Base-by-base conservation (phyloP, 2,888 invertebrate genomes). In the Pimpla rufipes region DNA sequence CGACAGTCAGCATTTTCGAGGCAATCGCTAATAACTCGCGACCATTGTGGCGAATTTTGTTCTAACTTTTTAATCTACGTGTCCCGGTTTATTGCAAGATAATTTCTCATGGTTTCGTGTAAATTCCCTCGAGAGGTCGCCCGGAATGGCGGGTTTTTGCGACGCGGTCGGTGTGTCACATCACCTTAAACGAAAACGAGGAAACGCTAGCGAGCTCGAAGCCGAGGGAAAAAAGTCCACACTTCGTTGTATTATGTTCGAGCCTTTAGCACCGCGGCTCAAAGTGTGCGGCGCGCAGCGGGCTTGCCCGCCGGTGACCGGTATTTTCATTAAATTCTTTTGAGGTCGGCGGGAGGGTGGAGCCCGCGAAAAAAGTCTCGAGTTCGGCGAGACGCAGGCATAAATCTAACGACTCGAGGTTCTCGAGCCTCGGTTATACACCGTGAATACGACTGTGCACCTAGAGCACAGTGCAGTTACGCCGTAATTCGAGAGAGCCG, bases 321-420 rank as follows among this genome's bases (percentile, higher is more conserved):
- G 91, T 90, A 90, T 91, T 91, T 91, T 90, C 89, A 91, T 91
- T 91, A 90, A 90, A 91, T 91, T 91, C 90, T 90, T 90, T 88
- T 88, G 91, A 90, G 91, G 90, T 89, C 86, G 87, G 47, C 55
- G 73, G 37, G 35, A 13, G 59, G 35, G 52, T 29, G 21, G 64
- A 42, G 29, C 70, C 52, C 85, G 87, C 85, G 87, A 88, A 89
- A 90, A 90, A 89, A 90, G 89, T 90, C 89, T 89, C 89, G 88
- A 83, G 86, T 87, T 85, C 85, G 84, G 82, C 81, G 83, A 85
- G 86, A 87, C 82, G 85, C 85, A 85, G 86, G 88, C 88, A 89
- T 90, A 90, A 90, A 91, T 91, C 90, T 90, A 91, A 90, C 89
- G 89, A 90, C 87, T 80, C 87, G 86, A 29, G 29, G 86, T 84